A percentile compares a stretch with the other conserved stretches of the same genome.
These are phyloP conservation scores for Manduca sexta DNA, from an alignment of 1,140 invertebrate genomes.

Conservation along the genomic window DNA sequence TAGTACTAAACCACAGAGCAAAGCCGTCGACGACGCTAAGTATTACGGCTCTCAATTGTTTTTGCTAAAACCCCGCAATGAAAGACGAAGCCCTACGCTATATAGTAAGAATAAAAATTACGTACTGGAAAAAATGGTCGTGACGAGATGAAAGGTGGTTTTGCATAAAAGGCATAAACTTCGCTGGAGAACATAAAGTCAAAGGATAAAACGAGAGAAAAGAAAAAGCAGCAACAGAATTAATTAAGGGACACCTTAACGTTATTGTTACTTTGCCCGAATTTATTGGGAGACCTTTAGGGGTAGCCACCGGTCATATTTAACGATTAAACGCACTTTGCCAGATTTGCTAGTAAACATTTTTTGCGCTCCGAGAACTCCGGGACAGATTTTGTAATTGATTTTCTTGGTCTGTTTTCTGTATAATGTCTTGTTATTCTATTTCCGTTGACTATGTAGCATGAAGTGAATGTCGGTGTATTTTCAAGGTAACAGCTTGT, in stretches of 20 bases:
- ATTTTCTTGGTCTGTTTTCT: background rate
- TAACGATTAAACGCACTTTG: background rate
- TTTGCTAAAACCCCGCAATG: too few species aligned
- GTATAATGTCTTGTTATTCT: background rate
- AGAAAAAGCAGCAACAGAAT: conserved; percentile 6
- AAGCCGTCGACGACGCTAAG: too few species aligned
- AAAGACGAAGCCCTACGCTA: too few species aligned
- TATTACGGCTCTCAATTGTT: too few species aligned
- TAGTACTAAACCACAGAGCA: too few species aligned
- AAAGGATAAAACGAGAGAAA: conserved; percentile 8
- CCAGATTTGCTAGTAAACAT: conserved; percentile 2
- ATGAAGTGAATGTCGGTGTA: too few species aligned
- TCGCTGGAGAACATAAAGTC: background rate
- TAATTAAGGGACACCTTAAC: conserved; percentile 19
- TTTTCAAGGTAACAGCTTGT: too few species aligned
- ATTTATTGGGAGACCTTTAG: conserved; percentile 10
- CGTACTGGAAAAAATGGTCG: background rate
- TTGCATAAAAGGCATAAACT: too few species aligned
- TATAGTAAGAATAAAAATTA: too few species aligned
- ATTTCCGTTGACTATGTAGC: too few species aligned
- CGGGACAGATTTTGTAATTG: background rate
- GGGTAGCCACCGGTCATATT: background rate
- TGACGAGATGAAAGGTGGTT: background rate
- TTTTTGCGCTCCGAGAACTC: background rate
- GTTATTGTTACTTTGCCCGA: conserved; percentile 15